Evolutionary conservation across 2,113 vertebrate species (phyloP), one percentile per base, ranked within the genome.

Genomic region (Chionodraco myersi): DNA sequence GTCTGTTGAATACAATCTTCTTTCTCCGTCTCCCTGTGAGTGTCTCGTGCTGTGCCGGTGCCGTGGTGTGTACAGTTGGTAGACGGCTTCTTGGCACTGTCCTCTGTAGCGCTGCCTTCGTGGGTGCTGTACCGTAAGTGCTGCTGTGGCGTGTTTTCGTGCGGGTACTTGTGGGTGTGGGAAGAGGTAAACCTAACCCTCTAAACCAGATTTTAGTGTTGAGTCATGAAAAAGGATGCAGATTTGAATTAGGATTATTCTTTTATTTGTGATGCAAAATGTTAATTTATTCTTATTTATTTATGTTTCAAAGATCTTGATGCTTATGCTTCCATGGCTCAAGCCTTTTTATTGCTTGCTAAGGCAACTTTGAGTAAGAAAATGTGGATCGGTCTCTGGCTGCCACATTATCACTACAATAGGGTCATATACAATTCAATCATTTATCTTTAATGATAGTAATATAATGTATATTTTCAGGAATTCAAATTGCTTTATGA

Each of bases 1-100:
- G 95, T 95, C 94, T 92, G 94, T 95, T 90, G 74, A 88, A 87
- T 69, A 85, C 81, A 3, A 77, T 70, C 65, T 88, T 75, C 66
- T 76, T 69, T 83, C 80, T 86, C 81, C 69, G 86, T 87, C 59
- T 89, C 67, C 77, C 82, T 63, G 88, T 91, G 84, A 80, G 76
- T 89, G 92, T 88, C 71, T 89, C 85, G 84, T 92, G 87, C 85
- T 86, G 90, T 93, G 65, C 68, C 88, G 62, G 82, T 92, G 86
- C 84, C 83, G 77, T 91, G 87, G 75, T 91, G 91, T 92, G 86
- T 75, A 59, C 85, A 76, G 75, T 91, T 82, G 77, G 73, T 90
- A 89, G 82, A 72, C 82, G 74, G 91, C 88, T 92, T 91, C 88
- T 86, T 85, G 89, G 87, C 82, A 82, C 91, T 87, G 91, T 86